Evolutionary conservation across 2,797 vertebrate species (phyloP), one percentile per base, ranked within the genome.

Genomic region (Epinephelus coioides): DNA sequence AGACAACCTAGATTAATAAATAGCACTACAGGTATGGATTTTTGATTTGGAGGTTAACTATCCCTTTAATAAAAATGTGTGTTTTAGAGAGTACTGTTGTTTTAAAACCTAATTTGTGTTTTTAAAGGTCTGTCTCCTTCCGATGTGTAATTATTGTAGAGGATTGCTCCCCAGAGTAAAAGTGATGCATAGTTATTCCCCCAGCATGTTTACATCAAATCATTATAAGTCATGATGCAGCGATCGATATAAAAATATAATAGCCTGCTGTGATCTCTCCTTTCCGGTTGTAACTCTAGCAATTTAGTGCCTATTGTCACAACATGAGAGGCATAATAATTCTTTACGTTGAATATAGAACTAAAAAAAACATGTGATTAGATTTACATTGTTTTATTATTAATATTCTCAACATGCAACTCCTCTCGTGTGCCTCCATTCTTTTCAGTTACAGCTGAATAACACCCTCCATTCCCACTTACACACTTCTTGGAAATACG

Each of bases 191-290:
- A 63, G 55, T 62, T 71, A 73, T 79, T 59, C 57, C 66, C 38
- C 61, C 19, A 27, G 73, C 81, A 59, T 74, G 53, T 88, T 81
- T 53, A 61, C 56, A 60, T n/a, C 30, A 51, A 76, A 79, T 68
- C 23, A 64, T 51, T 59, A 86, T 89, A 88, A 89, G 79, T 92
- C 87, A 90, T 49, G 27, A 40, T 34, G 72, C 53, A 38, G 44
- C 44, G 63, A 94, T 91, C 86, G 72, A 90, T 87, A 88, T 82
- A 76, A 83, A 89, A 69, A 84, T 79, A 86, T 87, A 86, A 78
- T n/a, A 66, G 23, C 43, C 68, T 47, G 65, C 65, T 64, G 50
- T 78, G 70, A 76, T 25, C 14, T 53, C 3, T 43, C 63, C 57
- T 61, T 79, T 74, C 59, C 38, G 62, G 30, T 44, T 76, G 49